Evolutionary conservation across 1,140 invertebrate species (phyloP).

Genomic region (Pogonognathellus flavescens): DNA sequence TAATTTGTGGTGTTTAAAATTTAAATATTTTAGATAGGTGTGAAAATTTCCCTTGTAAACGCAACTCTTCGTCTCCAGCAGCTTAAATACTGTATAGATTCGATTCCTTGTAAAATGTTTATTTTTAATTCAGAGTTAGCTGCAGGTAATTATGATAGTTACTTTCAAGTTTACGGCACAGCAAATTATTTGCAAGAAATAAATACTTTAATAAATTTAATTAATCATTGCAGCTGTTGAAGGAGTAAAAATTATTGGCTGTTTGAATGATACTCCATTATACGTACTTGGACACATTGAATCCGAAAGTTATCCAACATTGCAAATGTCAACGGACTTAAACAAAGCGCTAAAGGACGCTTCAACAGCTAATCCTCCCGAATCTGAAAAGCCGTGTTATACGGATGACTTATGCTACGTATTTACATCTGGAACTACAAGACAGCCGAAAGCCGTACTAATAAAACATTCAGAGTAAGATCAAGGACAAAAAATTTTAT

Average conservation of each 20-base stretch:
- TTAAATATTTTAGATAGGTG: conserved; percentile 72
- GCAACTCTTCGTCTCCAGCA: conserved; percentile 83
- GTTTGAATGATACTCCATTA: not conserved
- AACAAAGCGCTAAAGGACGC: conserved; percentile 12
- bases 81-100: conserved; percentile 84
- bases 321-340: conserved; percentile 1
- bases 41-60: conserved; percentile 89
- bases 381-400: conserved; percentile 70
- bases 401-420: conserved; percentile 83
- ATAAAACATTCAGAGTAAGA: conserved; percentile 56
- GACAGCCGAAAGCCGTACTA: conserved; percentile 74
- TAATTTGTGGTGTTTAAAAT: no score
- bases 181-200: not conserved
- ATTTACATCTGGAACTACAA: conserved; percentile 93
- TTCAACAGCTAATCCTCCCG: conserved; percentile 1
- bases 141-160: conserved; percentile 76
- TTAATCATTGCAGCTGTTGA: conserved; percentile 76
- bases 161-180: no score
- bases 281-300: not conserved
- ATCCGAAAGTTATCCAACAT: not conserved
- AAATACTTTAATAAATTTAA: conserved; percentile 76
- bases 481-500: not conserved
- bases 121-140: conserved; percentile 83
- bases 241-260: conserved; percentile 74
- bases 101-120: conserved; percentile 84